phyloP scores from a whole-genome alignment of 2,888 invertebrate species.

The Chymomyza caudatula region DNA sequence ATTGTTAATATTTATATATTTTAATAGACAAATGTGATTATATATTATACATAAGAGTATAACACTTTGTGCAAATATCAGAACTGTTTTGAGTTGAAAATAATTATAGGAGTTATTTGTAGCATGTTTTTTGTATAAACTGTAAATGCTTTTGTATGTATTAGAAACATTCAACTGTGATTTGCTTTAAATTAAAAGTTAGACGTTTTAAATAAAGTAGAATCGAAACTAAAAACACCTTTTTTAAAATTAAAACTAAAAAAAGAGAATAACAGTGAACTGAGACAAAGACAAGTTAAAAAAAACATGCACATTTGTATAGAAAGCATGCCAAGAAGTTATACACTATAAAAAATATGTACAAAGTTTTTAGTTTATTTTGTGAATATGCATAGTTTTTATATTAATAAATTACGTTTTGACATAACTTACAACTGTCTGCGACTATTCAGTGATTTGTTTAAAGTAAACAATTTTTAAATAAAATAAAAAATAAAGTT shows the following conservation, averaged over 20 bases:
- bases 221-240: conserved; percentile 20
- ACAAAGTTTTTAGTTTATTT: conserved; percentile 29
- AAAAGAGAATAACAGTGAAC: conserved; percentile 4
- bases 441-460: conserved; percentile 57
- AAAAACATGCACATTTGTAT: neutral
- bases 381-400: neutral
- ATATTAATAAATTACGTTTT: conserved; percentile 12
- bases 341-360: conserved; percentile 37
- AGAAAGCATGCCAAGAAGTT: conserved; percentile 5
- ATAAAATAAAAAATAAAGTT: conserved; percentile 31
- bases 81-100: neutral
- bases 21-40: conserved; percentile 17
- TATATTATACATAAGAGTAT: neutral
- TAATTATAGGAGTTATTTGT: neutral
- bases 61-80: neutral
- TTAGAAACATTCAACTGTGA: conserved; percentile 73
- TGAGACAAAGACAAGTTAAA: conserved; percentile 7
- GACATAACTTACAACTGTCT: conserved; percentile 72
- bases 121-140: conserved; percentile 20
- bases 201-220: conserved; percentile 25
- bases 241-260: neutral
- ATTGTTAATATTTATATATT: conserved; percentile 7
- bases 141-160: too few species aligned
- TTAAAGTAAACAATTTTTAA: conserved; percentile 2
- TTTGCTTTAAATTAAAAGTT: conserved; percentile 59